Evolutionary conservation across 92 coral and sea anemone species (phyloP).

Genomic region (Palythoa heliodiscus): DNA sequence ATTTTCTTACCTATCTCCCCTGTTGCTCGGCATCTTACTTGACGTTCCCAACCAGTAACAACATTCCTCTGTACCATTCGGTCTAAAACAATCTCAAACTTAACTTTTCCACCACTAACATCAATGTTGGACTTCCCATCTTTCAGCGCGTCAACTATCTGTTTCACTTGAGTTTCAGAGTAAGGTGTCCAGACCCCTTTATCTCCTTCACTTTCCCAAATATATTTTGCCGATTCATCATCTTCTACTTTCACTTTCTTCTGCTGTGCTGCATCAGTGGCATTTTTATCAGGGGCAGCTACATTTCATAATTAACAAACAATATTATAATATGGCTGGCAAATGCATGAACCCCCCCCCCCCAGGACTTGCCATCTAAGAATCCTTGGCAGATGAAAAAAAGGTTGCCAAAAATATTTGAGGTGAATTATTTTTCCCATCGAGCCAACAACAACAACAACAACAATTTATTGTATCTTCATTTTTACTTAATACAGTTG

Average conservation of each 20-base stretch:
- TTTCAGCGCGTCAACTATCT: conserved; percentile 65
- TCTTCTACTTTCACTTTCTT: conserved; percentile 21
- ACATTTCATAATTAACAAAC: not conserved
- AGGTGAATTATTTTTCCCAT: too few species aligned
- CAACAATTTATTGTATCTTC: too few species aligned
- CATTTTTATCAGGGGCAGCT: not conserved
- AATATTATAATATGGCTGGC: too few species aligned
- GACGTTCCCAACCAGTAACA: conserved; percentile 92
- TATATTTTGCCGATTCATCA: not conserved
- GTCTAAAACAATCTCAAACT: conserved; percentile 69
- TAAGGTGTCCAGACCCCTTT: conserved; percentile 73
- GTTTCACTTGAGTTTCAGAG: conserved; percentile 62
- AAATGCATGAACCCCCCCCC: too few species aligned
- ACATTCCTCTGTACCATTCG: conserved; percentile 91
- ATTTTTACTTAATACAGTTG: too few species aligned
- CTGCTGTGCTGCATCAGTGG: not conserved
- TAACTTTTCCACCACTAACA: conserved; percentile 59
- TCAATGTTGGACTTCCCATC: conserved; percentile 65
- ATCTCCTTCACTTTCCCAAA: conserved; percentile 78
- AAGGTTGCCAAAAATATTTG: too few species aligned
- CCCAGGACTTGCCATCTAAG: too few species aligned
- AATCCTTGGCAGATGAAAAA: too few species aligned
- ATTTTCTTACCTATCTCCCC: conserved; percentile 46
- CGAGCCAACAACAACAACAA: too few species aligned
- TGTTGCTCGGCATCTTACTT: conserved; percentile 74